Evolutionary conservation across 2,797 vertebrate genomes (phyloP).

Genomic region (Lepidocolaptes lacrymiger): DNA sequence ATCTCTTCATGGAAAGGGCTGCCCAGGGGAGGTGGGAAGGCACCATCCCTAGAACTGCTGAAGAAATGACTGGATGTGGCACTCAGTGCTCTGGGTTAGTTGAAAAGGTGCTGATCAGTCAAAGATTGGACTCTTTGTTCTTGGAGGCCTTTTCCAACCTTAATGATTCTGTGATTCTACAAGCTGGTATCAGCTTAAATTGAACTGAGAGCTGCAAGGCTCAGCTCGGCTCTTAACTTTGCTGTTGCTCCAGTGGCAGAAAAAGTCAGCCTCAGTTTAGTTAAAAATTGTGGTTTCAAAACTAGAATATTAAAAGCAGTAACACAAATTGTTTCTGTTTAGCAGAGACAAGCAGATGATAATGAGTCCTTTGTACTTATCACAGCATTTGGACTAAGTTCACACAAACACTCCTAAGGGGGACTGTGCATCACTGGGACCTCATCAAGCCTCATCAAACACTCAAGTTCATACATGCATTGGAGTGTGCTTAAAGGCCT

Average conservation of each 20-base stretch:
- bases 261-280: neutral
- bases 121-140: neutral
- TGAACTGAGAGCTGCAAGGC: neutral
- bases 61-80: neutral
- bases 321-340: neutral
- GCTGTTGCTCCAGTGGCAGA: neutral
- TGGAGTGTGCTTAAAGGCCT: neutral
- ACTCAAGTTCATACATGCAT: neutral
- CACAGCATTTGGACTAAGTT: neutral
- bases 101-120: neutral
- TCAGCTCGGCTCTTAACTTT: neutral
- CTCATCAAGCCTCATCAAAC: neutral
- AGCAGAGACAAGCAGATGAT: neutral
- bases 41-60: neutral
- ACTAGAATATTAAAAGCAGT: neutral
- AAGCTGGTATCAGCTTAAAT: neutral
- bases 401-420: neutral
- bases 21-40: neutral
- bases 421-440: neutral
- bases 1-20: neutral
- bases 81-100: neutral
- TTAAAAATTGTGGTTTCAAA: neutral
- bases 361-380: neutral
- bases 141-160: neutral
- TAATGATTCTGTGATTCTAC: neutral